Evolutionary conservation across 2,113 vertebrate genomes (phyloP), one percentile per base, ranked within the genome.

Genomic region (Petroica traversi): DNA sequence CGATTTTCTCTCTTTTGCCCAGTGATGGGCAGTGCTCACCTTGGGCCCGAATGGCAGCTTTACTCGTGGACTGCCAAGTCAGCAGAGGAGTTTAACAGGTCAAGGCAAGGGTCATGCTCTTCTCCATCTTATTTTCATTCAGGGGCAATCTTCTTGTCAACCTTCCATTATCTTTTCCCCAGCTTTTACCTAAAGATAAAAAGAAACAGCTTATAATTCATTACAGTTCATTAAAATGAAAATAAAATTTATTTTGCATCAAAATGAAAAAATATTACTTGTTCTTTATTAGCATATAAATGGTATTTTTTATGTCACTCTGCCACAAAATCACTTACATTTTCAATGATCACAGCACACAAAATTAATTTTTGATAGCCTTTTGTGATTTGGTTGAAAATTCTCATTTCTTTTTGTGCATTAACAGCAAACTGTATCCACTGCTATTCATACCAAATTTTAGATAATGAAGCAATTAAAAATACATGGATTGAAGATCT

Each of bases 311-410:
- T 93, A 97, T 98, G 97, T 98, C 97, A 98, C 88, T 97, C 94
- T 96, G 79, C 96, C 97, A 97, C 97, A 96, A 97, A 98, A 98
- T 97, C 98, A 98, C 98, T 98, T 98, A 98, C 94, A 97, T 98
- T 98, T 98, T 97, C 97, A 97, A 94, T 98, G 98, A 98, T 98
- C 98, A 98, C 95, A 98, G 97, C 96, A 97, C 97, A 98, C 97
- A 98, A 98, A 98, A 98, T 98, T 98, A 97, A 98, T 99, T 98
- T 99, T 98, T 98, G 97, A 98, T 98, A 98, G 98, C 96, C 98
- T 97, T 98, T 98, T 98, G 98, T 98, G 98, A 98, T 98, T 98
- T 98, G 97, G 97, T 96, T 98, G 96, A 97, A 98, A 98, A 98
- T 97, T 97, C 97, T 96, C 93, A 98, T 98, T 98, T 98, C 96